Percentiles rank a stretch among this genome's conserved stretches.
These are phyloP conservation scores for Apeira syringaria DNA, from an alignment of 2,888 invertebrate genomes.

Conservation along the genomic window DNA sequence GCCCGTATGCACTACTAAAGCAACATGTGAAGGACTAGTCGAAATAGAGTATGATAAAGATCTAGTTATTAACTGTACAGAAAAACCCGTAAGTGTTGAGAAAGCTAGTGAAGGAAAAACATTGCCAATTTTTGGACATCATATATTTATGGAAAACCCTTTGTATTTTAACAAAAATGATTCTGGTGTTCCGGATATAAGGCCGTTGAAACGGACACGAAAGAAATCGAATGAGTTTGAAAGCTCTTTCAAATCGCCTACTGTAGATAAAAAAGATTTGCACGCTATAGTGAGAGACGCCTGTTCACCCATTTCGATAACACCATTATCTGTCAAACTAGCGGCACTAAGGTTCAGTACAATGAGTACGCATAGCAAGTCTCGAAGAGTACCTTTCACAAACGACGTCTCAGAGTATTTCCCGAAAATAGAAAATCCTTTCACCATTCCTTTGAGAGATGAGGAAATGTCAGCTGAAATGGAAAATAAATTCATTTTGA, in stretches of 20 bases:
- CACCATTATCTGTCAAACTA: constrained; percentile 84
- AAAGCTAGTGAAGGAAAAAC: constrained; percentile 65
- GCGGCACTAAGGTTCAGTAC: constrained; percentile 83
- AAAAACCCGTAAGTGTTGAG: constrained; percentile 56
- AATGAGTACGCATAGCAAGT: constrained; percentile 68
- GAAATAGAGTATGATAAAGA: constrained; percentile 83
- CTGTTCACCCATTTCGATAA: constrained; percentile 78
- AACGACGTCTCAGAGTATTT: constrained; percentile 78
- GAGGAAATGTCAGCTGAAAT: constrained; percentile 76
- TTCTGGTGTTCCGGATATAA: constrained; percentile 55
- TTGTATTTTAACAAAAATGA: constrained; percentile 76
- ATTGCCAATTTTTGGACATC: constrained; percentile 76
- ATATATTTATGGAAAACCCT: constrained; percentile 75
- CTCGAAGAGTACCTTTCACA: constrained; percentile 51
- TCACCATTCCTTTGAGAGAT: constrained; percentile 63
- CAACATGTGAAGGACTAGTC: constrained; percentile 75
- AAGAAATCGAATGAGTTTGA: constrained; percentile 76
- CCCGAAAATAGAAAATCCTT: constrained; percentile 75
- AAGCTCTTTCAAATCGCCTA: constrained; percentile 73
- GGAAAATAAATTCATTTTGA: constrained; percentile 76
- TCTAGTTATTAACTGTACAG: constrained; percentile 68
- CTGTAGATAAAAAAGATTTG: constrained; percentile 69
- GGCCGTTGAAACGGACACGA: constrained; percentile 69
- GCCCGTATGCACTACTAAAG: constrained; percentile 66
- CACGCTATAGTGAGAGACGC: constrained; percentile 71